Conservation (phyloP, 2,113 vertebrate species). For the Oostethus manadensis region DNA sequence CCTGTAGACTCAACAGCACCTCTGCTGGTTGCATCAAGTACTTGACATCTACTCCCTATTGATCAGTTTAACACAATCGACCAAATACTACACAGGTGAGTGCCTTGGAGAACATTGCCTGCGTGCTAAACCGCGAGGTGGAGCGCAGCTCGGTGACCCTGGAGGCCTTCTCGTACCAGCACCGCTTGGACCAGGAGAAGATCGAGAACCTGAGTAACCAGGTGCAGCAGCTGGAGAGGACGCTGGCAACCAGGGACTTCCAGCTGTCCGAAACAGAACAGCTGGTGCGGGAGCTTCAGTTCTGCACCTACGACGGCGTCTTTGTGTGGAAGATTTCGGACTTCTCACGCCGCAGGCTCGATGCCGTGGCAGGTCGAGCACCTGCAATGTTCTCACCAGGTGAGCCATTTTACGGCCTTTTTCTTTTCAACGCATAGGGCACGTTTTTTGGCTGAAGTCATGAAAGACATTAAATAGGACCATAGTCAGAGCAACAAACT, state of each 20-base stretch:
- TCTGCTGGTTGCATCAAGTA: no score
- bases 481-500: not conserved
- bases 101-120: constrained; percentile 89
- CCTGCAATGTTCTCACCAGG: constrained; percentile 94
- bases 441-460: no score
- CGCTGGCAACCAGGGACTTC: constrained; percentile 79
- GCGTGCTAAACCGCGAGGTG: constrained; percentile 88
- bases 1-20: no score
- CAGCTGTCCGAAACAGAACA: constrained; percentile 83
- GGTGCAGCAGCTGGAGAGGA: constrained; percentile 85
- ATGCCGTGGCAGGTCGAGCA: constrained; percentile 77
- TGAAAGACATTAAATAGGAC: no score
- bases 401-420: constrained; percentile 31
- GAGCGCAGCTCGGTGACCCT: constrained; percentile 77
- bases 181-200: constrained; percentile 83
- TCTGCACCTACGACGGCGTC: constrained; percentile 82
- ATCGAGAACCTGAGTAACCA: constrained; percentile 80
- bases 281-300: constrained; percentile 76
- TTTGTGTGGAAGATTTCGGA: constrained; percentile 90
- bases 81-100: constrained; percentile 48
- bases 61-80: no score
- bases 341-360: constrained; percentile 82
- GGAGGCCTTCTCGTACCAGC: constrained; percentile 81
- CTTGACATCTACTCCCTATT: no score
- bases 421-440: not conserved